Percentiles rank a stretch among this genome's conserved stretches.
phyloP scores from a whole-genome alignment of 2,888 invertebrate genomes.

The Blera fallax region DNA sequence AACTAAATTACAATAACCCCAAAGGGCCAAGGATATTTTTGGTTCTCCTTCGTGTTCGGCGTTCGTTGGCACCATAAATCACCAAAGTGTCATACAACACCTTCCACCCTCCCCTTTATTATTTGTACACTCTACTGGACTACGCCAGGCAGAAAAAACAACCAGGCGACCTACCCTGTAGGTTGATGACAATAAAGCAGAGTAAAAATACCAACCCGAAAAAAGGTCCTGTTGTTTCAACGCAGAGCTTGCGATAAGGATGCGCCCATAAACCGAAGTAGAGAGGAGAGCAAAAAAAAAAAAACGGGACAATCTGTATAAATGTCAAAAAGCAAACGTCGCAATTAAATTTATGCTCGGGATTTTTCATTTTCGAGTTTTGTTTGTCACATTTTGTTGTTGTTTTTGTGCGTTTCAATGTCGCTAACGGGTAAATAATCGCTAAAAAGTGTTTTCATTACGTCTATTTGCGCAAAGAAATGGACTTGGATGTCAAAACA shows the following conservation, averaged over 20 bases:
- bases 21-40: neutral
- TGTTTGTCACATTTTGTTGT: neutral
- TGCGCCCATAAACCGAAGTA: neutral
- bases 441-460: neutral
- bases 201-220: neutral
- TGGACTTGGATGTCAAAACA: neutral
- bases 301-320: constrained; percentile 10
- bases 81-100: neutral
- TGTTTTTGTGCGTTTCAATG: neutral
- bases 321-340: constrained; percentile 28
- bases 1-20: neutral
- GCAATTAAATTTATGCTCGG: constrained; percentile 27
- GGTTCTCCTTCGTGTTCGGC: neutral
- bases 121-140: neutral
- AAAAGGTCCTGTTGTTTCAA: constrained; percentile 4
- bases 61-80: constrained; percentile 12
- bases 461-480: neutral
- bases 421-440: constrained; percentile 26
- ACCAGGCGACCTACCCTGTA: neutral
- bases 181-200: neutral
- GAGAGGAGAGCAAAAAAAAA: neutral
- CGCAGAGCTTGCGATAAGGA: constrained; percentile 6
- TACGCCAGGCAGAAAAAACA: neutral
- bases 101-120: neutral
- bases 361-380: neutral